Evolutionary conservation across 2,797 vertebrate species (phyloP), one percentile per base, ranked within the genome.

Genomic region (Buceros bicornis): DNA sequence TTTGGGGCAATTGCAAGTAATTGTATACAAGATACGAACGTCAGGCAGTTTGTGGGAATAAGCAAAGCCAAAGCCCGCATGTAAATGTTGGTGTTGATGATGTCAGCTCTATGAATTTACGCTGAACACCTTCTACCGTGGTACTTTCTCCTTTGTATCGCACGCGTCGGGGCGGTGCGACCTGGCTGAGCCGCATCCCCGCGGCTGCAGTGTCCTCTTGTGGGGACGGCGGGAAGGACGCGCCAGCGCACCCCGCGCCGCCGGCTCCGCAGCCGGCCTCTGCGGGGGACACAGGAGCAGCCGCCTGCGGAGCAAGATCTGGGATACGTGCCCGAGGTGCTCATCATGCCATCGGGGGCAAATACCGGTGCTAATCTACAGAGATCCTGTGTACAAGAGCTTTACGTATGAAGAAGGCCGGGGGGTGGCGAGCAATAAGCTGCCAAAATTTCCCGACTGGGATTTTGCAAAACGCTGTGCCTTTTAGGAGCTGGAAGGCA

Each of bases 161-260:
- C 29, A 11, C 28, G 19, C 19, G 29, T 10, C 20, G 62, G 8
- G 12, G 64, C 17, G 37, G 16, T 13, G 26, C 35, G 26, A 43
- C 31, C 31, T 15, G 22, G 24, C n/a, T 8, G 17, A 20, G 47
- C 25, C 50, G 3, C 76, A 94, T 90, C 85, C 89, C 47, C 3
- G 62, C 79, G 94, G 90, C 96, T 97, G 85, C 95, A 97, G 94
- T 77, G 97, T 8, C 98, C 98, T 74, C 98, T 98, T 71, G 92
- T 45, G 97, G 97, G 90, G 0, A 15, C 73, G 31, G 43, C 10
- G 65, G 16, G 83, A 11, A 87, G 83, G 37, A 37, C 29, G 58
- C 42, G 5, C 54, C 31, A 28, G 60, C 35, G 73, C 58, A 14
- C 17, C 58, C 73, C 33, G 22, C 40, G 40, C 18, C 18, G 20